Evolutionary conservation across 2,113 vertebrate species (phyloP), one percentile per base, ranked within the genome.

Genomic region (Sturnus vulgaris): DNA sequence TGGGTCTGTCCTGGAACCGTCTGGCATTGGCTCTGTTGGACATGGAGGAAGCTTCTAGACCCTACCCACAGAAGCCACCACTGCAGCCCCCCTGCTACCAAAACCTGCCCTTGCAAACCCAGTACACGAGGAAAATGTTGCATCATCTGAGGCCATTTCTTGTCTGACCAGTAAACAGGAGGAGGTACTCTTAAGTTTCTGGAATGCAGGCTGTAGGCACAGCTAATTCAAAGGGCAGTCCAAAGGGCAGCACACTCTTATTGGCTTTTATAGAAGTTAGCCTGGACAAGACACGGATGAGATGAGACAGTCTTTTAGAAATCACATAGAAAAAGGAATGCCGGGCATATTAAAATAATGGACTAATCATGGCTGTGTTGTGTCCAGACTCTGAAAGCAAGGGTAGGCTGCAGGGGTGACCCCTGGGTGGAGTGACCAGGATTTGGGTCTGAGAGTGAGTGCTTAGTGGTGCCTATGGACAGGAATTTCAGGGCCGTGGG

Each of bases 341-440:
- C 4, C 9, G 53, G 4, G 11, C 16, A 10, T 59, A 39, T 47
- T 53, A 50, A 80, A 94, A 55, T 40, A 3, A 19, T 30, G 47
- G 39, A 50, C 0, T 0, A 80, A 50, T 50, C 53, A 59, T 0
- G 3, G 11, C 25, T 37, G 4, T n/a, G 35, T 10, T 19, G 15
- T 7, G 15, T 17, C 14, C 44, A 10, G 44, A 22, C 18, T 30
- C 40, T 42, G 49, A 47, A 10, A 70, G 10, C 13, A 59, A 46
- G 23, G 4, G 11, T 40, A 28, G n/a, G 15, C 6, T 42, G 22
- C 13, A 35, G 61, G 15, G 25, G 2, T 27, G 31, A 28, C 15
- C 5, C 12, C 17, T 40, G 27, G 23, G 5, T 14, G 11, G 20
- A 12, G 12, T 4, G 10, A 13, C 3, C 2, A 12, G 12, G 21